phyloP scores from a whole-genome alignment of 2,888 invertebrate species.

The Eupithecia subumbrata region DNA sequence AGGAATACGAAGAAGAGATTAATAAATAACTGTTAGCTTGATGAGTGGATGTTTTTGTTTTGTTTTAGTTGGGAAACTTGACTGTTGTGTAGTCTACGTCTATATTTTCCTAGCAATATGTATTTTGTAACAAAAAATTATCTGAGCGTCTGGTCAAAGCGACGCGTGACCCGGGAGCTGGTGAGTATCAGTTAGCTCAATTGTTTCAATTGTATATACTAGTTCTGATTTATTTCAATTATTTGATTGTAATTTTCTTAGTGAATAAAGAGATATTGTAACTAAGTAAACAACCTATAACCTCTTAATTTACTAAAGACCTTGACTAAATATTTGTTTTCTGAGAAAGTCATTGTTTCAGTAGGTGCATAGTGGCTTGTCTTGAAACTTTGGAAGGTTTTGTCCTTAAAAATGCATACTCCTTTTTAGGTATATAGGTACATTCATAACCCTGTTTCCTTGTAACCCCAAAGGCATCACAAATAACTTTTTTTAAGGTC shows the following conservation, averaged over 20 bases:
- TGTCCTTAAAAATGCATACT: background rate
- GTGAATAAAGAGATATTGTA: no score
- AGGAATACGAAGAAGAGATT: slow-evolving; percentile 35
- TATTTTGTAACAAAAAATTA: no score
- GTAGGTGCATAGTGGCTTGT: background rate
- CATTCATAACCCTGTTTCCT: background rate
- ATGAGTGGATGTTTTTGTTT: slow-evolving; percentile 25
- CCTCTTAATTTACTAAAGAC: background rate
- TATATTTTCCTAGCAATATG: background rate
- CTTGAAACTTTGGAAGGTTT: background rate
- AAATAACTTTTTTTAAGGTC: slow-evolving; percentile 33
- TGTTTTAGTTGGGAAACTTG: slow-evolving; percentile 14
- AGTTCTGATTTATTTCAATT: no score
- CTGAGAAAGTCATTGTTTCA: background rate
- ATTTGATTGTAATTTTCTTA: no score
- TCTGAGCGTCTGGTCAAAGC: no score
- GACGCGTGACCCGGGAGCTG: no score
- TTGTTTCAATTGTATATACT: no score
- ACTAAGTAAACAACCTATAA: no score
- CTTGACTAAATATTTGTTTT: background rate
- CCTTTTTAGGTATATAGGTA: background rate
- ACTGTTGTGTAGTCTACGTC: background rate
- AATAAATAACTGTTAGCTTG: slow-evolving; percentile 31
- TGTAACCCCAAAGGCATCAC: slow-evolving; percentile 11
- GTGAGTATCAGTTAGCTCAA: no score